These are phyloP conservation scores for Pseudomyrmex cubaensis DNA, from an alignment of 1,140 invertebrate species.

Conservation along the genomic window DNA sequence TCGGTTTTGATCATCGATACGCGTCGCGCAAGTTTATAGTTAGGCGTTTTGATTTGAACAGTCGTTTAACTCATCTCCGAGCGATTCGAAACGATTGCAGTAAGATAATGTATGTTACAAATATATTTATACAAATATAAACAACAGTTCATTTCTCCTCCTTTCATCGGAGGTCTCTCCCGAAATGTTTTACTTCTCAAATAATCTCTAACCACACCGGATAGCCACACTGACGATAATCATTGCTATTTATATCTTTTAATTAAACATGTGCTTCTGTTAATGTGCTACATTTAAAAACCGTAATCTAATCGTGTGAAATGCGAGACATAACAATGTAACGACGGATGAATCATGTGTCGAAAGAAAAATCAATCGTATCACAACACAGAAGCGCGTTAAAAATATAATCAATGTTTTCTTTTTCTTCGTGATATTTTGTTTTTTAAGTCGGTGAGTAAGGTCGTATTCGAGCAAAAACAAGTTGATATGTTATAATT, in stretches of 20 bases:
- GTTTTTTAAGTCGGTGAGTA: too few relatives aligned
- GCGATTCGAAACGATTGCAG: not conserved
- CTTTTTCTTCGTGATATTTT: too few relatives aligned
- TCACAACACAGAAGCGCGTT: too few relatives aligned
- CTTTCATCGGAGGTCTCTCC: not conserved
- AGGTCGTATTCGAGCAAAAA: too few relatives aligned
- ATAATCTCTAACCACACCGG: slow-evolving; percentile 12
- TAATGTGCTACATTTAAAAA: not conserved
- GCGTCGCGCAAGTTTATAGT: not conserved
- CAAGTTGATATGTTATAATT: too few relatives aligned
- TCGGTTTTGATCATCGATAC: slow-evolving; percentile 5
- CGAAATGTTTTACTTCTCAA: not conserved
- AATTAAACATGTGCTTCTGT: slow-evolving; percentile 2
- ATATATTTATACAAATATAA: too few relatives aligned
- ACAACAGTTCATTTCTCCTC: not conserved
- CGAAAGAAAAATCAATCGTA: too few relatives aligned
- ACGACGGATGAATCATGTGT: not conserved
- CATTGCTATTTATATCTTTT: slow-evolving; percentile 3
- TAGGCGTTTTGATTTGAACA: not conserved
- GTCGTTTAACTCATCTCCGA: not conserved
- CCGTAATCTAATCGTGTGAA: slow-evolving; percentile 6
- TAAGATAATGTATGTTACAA: not conserved
- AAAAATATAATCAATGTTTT: too few relatives aligned
- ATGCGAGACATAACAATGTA: not conserved
- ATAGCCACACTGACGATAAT: slow-evolving; percentile 6